A percentile compares a stretch with the other conserved stretches of the same genome.
These are phyloP conservation scores for Myrmecobius fasciatus DNA, from an alignment of 2,113 vertebrate species.

Conservation along the genomic window DNA sequence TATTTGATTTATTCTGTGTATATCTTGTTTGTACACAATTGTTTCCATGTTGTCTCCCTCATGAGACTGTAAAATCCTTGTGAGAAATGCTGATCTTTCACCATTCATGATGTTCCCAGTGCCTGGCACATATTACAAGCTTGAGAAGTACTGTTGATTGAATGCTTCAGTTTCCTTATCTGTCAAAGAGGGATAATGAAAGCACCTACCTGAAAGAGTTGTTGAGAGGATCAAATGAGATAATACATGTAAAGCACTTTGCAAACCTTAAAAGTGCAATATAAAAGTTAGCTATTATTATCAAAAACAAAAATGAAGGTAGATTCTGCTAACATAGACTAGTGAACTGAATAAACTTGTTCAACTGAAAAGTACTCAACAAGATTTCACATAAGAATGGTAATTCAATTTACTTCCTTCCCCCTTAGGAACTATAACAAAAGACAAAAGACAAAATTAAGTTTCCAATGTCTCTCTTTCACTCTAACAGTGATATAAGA, in stretches of 20 bases:
- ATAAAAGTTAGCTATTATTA: slow-evolving; percentile 2
- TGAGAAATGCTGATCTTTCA: neutral
- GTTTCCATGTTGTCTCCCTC: neutral
- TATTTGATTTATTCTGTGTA: neutral
- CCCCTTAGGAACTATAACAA: neutral
- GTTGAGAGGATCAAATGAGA: neutral
- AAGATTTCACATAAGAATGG: neutral
- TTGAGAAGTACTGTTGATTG: neutral
- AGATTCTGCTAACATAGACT: neutral
- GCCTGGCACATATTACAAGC: neutral
- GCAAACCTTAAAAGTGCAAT: slow-evolving; percentile 2
- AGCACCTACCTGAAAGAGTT: neutral
- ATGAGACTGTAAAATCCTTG: neutral
- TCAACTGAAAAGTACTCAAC: neutral
- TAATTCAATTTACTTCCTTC: neutral
- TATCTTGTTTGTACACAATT: neutral
- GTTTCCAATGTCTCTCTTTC: neutral
- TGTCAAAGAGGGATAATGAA: neutral
- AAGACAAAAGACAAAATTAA: neutral
- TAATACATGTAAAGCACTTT: neutral
- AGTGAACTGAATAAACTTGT: neutral
- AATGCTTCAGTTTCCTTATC: neutral
- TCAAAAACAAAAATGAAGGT: neutral
- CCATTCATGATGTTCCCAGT: neutral
- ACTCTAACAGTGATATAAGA: neutral